Evolutionary conservation across 2,888 invertebrate species (phyloP).

Genomic region (Pycnomerus fuliginosus): DNA sequence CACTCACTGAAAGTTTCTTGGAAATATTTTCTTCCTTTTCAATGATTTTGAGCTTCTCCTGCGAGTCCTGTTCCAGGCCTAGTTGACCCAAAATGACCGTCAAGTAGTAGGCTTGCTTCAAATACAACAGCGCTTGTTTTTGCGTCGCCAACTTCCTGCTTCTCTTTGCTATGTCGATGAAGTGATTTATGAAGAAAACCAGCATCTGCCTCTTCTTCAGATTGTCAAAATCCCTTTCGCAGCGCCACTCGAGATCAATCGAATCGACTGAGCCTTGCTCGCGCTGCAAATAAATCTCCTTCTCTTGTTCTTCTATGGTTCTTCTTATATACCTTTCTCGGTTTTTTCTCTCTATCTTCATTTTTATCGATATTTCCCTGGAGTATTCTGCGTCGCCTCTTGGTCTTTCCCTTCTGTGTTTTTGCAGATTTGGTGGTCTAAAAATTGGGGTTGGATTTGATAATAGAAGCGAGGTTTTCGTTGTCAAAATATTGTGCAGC

Average conservation of each 20-base stretch:
- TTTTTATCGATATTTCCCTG: too few relatives aligned
- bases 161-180: conserved; percentile 67
- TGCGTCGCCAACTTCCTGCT: conserved; percentile 63
- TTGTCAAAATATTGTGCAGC: conserved; percentile 38
- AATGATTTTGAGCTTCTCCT: conserved; percentile 59
- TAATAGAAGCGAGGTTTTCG: too few relatives aligned
- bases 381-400: too few relatives aligned
- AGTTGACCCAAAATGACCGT: conserved; percentile 61
- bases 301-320: too few relatives aligned
- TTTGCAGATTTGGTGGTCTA: too few relatives aligned
- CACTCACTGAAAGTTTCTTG: conserved; percentile 52
- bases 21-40: conserved; percentile 56
- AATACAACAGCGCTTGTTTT: conserved; percentile 64
- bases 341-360: conserved; percentile 23
- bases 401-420: too few relatives aligned
- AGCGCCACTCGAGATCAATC: conserved; percentile 56
- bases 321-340: too few relatives aligned
- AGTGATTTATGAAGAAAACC: conserved; percentile 70
- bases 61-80: conserved; percentile 57
- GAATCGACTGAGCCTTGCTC: conserved; percentile 50
- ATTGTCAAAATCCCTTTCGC: conserved; percentile 54
- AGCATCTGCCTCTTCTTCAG: conserved; percentile 64
- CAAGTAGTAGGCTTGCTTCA: conserved; percentile 70
- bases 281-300: too few relatives aligned
- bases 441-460: too few relatives aligned